Percentiles rank a stretch among this genome's conserved stretches.
These are phyloP conservation scores for Cantharis rustica DNA, from an alignment of 2,888 invertebrate genomes.

Conservation along the genomic window DNA sequence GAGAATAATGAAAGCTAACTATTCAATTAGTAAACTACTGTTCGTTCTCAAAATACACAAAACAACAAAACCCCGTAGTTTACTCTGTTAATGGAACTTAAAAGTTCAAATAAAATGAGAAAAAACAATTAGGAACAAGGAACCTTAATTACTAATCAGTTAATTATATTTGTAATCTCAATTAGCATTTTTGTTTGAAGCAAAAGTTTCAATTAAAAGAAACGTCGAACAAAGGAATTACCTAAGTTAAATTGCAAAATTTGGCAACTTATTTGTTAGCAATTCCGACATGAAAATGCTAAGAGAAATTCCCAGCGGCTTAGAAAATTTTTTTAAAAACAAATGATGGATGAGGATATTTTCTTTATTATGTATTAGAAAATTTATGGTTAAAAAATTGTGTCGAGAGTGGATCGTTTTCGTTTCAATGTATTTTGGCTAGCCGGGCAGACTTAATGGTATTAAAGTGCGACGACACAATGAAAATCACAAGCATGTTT, in stretches of 20 bases:
- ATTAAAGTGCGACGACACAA: not conserved
- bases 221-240: not conserved
- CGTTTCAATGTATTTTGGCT: not conserved
- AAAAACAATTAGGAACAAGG: not conserved
- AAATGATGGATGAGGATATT: not conserved
- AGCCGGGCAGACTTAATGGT: not conserved
- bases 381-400: not conserved
- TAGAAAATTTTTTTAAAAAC: not conserved
- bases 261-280: not conserved
- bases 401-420: not conserved
- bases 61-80: not conserved
- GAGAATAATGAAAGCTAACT: not conserved
- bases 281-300: not conserved
- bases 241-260: not conserved
- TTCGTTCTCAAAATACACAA: not conserved
- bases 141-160: not conserved
- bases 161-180: constrained; percentile 2
- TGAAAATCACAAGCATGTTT: not conserved
- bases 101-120: not conserved
- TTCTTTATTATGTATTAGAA: not conserved
- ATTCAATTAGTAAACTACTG: not conserved
- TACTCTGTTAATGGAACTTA: not conserved
- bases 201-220: not conserved
- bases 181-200: not conserved
- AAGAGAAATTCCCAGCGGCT: not conserved